Base-by-base conservation (phyloP, 2,113 vertebrate genomes). In the Neodon shergylaensis region DNA sequence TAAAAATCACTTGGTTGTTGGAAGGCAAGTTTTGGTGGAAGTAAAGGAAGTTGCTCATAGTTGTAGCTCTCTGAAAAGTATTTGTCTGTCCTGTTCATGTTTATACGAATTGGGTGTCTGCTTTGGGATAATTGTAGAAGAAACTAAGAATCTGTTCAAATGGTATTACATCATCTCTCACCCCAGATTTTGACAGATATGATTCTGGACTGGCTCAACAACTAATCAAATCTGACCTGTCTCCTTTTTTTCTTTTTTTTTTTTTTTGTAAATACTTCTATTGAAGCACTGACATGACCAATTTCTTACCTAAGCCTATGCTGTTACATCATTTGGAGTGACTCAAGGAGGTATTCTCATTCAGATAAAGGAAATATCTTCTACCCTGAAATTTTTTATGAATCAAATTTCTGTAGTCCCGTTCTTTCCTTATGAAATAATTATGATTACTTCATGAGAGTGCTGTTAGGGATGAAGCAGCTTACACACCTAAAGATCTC, bases 181-280 rank as follows among this genome's bases (percentile, higher is more conserved):
- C 12, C 90, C 26, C 12, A 74, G 0, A 86, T 95, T 33, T 88
- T 79, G 74, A 78, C 92, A 94, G 24, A 1, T 88, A 63, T 85
- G 49, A 79, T 70, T 95, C 93, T 92, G 7, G 79, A 39, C 84
- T 96, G 63, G 85, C 70, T 93, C n/a, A 96, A 96, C 96, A 95
- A 39, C 70, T 91, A 78, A 52, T 22, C 42, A 85, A 91, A 94
- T 85, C 22, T 72, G n/a, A 92, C 82, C 19, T 73, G 22, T 58
- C 1, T 39, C 19, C 13, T 77, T n/a, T 68, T 90, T 91, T 83
- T 84, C 16, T 16, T 54, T 5, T 58, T 58, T 54, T 52, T 17
- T 89, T n/a, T 61, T 87, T 93, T 83, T 81, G n/a, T 61, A 91
- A 95, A 78, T 86, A 91, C 70, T 65, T 89, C 90, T 61, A 68